Conservation (phyloP, 2,888 invertebrate species). For the Drosophila sordidula region DNA sequence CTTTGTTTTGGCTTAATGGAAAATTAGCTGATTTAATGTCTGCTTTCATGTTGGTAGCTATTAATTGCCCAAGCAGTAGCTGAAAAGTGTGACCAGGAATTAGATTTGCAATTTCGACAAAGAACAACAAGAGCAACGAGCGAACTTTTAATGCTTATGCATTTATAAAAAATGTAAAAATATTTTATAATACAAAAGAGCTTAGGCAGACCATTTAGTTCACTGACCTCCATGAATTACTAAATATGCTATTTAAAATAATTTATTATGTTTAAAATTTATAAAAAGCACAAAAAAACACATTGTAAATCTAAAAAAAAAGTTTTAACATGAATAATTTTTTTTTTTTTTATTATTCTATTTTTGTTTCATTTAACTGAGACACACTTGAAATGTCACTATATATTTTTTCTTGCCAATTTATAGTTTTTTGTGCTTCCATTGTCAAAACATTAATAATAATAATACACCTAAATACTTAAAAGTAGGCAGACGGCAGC, state of each 20-base stretch:
- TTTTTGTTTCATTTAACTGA: background rate
- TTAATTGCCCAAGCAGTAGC: conserved; percentile 13
- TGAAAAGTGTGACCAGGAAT: conserved; percentile 29
- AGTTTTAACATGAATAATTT: conserved; percentile 2
- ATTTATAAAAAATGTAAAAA: background rate
- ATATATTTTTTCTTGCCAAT: conserved; percentile 8
- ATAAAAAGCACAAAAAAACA: background rate
- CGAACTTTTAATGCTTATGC: background rate
- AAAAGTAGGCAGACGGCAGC: conserved; percentile 32
- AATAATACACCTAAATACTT: conserved; percentile 17
- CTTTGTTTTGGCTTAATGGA: conserved; percentile 49
- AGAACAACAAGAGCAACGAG: background rate
- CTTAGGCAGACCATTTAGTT: conserved; percentile 20
- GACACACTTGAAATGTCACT: conserved; percentile 30
- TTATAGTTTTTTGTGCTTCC: conserved; percentile 27
- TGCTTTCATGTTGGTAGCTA: conserved; percentile 13
- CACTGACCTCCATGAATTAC: conserved; percentile 33
- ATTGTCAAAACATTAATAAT: conserved; percentile 54
- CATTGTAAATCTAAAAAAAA: conserved; percentile 1
- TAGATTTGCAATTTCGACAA: background rate
- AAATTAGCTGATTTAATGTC: conserved; percentile 61
- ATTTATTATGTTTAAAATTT: conserved; percentile 17
- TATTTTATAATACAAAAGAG: too few species aligned
- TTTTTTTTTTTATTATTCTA: background rate
- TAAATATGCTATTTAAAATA: background rate